phyloP scores from a whole-genome alignment of 2,888 invertebrate species.

The Ophonus ardosiacus region DNA sequence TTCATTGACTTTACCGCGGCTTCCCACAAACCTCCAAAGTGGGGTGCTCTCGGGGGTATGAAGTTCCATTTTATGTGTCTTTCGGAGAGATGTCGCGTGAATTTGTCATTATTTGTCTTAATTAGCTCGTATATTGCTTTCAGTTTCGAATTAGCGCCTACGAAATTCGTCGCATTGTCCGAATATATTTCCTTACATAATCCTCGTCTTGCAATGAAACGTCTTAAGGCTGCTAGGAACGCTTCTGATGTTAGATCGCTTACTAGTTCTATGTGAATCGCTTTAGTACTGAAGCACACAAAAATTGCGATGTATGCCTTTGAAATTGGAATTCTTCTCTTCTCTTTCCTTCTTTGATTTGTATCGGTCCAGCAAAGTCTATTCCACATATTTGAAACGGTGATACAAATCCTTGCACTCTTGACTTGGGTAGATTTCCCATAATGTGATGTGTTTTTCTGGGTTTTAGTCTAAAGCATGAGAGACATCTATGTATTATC shows the following conservation, averaged over 20 bases:
- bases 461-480: constrained; percentile 68
- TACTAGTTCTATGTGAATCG: constrained; percentile 8
- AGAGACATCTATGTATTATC: constrained; percentile 68
- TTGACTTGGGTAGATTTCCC: constrained; percentile 70
- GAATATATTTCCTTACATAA: not conserved
- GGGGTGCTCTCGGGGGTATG: constrained; percentile 64
- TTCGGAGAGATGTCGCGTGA: not conserved
- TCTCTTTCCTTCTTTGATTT: constrained; percentile 66
- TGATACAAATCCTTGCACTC: constrained; percentile 66
- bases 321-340: constrained; percentile 66
- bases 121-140: constrained; percentile 56
- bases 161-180: constrained; percentile 49
- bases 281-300: constrained; percentile 21
- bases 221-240: constrained; percentile 63
- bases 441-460: constrained; percentile 68
- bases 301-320: constrained; percentile 69
- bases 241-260: constrained; percentile 65
- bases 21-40: constrained; percentile 64
- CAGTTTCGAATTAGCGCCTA: constrained; percentile 59
- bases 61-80: constrained; percentile 55
- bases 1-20: constrained; percentile 58
- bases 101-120: constrained; percentile 42
- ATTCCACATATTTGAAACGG: constrained; percentile 68
- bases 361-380: constrained; percentile 66
- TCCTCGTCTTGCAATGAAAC: constrained; percentile 65